These are phyloP conservation scores for Calameuta filiformis DNA, from an alignment of 2,888 invertebrate species.

Conservation along the genomic window DNA sequence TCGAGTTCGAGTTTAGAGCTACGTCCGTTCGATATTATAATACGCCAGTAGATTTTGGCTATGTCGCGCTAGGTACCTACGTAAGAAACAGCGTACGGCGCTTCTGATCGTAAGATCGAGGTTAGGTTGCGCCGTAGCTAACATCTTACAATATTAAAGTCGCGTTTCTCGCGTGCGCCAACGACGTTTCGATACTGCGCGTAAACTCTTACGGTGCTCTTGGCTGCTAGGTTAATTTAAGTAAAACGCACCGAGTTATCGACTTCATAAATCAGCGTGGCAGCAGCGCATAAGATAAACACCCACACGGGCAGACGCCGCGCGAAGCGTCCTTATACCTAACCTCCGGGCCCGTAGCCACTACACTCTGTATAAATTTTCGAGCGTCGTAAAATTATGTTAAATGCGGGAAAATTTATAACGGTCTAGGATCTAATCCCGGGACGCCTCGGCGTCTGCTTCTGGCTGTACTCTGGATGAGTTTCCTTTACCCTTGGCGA, in stretches of 20 bases:
- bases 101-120: neutral
- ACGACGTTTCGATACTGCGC: neutral
- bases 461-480: neutral
- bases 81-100: neutral
- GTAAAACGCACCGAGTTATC: slow-evolving; percentile 1
- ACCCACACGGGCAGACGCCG: neutral
- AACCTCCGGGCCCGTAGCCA: neutral
- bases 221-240: neutral
- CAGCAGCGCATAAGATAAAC: neutral
- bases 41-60: neutral
- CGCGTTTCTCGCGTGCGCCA: neutral
- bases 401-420: neutral
- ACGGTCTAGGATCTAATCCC: neutral
- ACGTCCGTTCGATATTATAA: neutral
- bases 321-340: neutral
- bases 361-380: neutral
- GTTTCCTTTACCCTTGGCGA: neutral
- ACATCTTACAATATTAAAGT: neutral
- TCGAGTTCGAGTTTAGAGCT: neutral
- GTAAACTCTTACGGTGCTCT: neutral
- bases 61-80: neutral
- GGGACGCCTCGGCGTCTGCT: neutral
- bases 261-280: slow-evolving; percentile 5
- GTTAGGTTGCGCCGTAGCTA: neutral
- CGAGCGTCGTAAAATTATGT: neutral